A percentile compares a stretch with the other conserved stretches of the same genome.
These are phyloP conservation scores for Lagodon rhomboides DNA, from an alignment of 2,797 vertebrate genomes.

Conservation along the genomic window DNA sequence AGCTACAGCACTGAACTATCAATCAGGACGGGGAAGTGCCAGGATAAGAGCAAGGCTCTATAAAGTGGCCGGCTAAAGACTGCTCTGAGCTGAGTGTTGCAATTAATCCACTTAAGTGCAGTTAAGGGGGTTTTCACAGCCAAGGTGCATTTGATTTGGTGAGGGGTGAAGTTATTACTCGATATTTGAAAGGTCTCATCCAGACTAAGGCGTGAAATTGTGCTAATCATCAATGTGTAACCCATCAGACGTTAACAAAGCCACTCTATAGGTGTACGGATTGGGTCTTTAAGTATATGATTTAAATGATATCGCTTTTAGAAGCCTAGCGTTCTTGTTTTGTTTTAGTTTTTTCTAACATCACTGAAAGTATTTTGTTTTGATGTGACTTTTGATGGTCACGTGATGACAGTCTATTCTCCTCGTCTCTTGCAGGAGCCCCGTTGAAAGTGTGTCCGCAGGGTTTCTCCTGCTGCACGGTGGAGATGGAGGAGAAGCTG, in stretches of 20 bases:
- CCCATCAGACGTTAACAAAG: background rate
- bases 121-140: constrained; percentile 56
- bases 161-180: constrained; percentile 42
- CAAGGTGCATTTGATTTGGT: constrained; percentile 55
- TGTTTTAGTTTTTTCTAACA: background rate
- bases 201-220: background rate
- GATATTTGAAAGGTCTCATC: constrained; percentile 2
- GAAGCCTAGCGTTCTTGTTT: background rate
- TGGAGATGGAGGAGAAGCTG: constrained; percentile 98
- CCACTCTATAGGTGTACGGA: background rate
- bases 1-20: constrained; percentile 50
- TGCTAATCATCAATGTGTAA: background rate
- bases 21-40: constrained; percentile 57
- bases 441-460: constrained; percentile 95
- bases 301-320: background rate
- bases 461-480: constrained; percentile 95
- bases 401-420: background rate
- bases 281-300: background rate
- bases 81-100: constrained; percentile 52
- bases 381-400: background rate
- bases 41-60: constrained; percentile 52
- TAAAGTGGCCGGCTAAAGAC: constrained; percentile 56
- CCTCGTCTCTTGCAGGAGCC: constrained; percentile 85
- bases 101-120: constrained; percentile 65
- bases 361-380: background rate